phyloP scores from a whole-genome alignment of 1,140 invertebrate genomes.

The Physella acuta region DNA sequence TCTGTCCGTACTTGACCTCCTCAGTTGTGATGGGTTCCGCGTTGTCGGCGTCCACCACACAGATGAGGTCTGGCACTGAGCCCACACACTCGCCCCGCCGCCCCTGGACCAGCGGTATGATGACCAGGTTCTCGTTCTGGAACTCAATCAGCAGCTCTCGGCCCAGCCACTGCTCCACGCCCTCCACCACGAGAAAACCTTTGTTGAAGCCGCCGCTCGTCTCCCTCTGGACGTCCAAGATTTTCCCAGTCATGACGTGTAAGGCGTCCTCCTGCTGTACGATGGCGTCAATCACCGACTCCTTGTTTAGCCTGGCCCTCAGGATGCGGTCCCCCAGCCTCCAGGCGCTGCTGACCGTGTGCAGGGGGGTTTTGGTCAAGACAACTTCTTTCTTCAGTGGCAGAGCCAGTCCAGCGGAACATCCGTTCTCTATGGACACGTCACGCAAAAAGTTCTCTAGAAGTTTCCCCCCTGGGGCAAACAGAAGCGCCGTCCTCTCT shows the following conservation, averaged over 20 bases:
- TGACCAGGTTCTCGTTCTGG: conserved; percentile 54
- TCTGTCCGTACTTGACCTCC: conserved; percentile 45
- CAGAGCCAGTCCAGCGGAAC: conserved; percentile 37
- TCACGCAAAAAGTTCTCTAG: conserved; percentile 47
- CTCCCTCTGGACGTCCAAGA: conserved; percentile 43
- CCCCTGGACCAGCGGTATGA: conserved; percentile 20
- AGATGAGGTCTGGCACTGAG: conserved; percentile 49
- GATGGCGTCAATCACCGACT: conserved; percentile 39
- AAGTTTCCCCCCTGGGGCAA: conserved; percentile 27
- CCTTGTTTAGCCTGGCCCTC: conserved; percentile 37
- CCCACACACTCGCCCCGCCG: conserved; percentile 29
- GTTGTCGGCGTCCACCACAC: conserved; percentile 46
- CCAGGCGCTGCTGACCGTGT: conserved; percentile 46
- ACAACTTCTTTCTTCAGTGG: conserved; percentile 32
- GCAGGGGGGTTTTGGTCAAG: conserved; percentile 33
- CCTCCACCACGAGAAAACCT: conserved; percentile 40
- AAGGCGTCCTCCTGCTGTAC: conserved; percentile 29
- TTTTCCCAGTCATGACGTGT: conserved; percentile 41
- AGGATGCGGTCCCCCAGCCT: conserved; percentile 45
- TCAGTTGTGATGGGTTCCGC: conserved; percentile 49
- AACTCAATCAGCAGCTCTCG: conserved; percentile 41
- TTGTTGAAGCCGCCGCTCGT: conserved; percentile 49
- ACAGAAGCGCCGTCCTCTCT: conserved; percentile 2
- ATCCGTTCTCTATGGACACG: conserved; percentile 47
- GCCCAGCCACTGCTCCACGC: conserved; percentile 33